phyloP scores from a whole-genome alignment of 2,113 vertebrate species.

The Cebus imitator region DNA sequence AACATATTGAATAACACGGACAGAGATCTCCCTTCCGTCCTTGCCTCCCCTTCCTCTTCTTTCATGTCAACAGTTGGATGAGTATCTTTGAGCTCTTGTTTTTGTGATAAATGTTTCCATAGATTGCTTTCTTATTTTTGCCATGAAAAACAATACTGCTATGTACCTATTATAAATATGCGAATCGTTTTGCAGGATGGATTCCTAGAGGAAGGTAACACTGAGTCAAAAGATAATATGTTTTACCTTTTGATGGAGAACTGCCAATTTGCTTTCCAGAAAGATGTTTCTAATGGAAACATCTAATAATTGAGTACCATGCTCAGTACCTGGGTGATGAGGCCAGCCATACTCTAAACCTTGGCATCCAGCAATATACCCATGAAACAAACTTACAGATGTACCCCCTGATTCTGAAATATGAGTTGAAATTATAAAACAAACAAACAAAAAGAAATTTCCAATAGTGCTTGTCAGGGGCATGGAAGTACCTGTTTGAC shows the following conservation, averaged over 20 bases:
- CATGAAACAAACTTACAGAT: too few relatives aligned
- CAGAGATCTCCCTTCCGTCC: background rate
- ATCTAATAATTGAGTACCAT: too few relatives aligned
- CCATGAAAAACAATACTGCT: too few relatives aligned
- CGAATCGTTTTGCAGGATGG: background rate
- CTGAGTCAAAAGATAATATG: background rate
- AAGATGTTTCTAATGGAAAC: background rate
- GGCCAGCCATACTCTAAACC: too few relatives aligned
- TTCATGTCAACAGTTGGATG: background rate
- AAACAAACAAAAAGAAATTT: background rate
- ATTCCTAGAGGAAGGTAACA: background rate
- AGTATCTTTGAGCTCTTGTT: background rate
- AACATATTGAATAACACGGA: background rate
- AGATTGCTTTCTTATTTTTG: background rate
- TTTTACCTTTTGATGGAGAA: background rate
- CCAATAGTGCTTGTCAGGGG: background rate
- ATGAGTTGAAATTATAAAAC: too few relatives aligned
- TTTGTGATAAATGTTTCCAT: background rate
- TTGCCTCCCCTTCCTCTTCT: too few relatives aligned
- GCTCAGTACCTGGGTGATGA: too few relatives aligned
- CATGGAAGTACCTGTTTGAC: background rate
- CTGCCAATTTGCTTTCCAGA: background rate
- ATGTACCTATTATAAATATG: background rate
- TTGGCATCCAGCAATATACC: too few relatives aligned
- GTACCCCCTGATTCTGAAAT: too few relatives aligned